Base-by-base conservation (phyloP, 2,888 invertebrate species). In the Lasioglossum malachurum region DNA sequence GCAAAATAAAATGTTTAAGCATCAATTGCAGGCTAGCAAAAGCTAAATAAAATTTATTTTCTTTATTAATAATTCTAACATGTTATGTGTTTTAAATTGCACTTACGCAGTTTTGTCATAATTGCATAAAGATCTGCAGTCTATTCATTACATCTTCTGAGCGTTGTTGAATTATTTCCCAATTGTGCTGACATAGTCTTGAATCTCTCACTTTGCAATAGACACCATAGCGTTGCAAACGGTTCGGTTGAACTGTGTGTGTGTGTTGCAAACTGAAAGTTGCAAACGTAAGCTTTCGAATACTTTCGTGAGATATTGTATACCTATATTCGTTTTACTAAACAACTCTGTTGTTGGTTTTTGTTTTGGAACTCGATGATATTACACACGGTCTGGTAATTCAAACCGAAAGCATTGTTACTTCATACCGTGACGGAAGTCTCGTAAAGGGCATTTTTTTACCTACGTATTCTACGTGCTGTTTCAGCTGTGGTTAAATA, bases 361-460 rank as follows among this genome's bases (percentile, higher is more conserved):
- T 35, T 35, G 69, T 69, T 67, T 67, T 69, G 35, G 69, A 23
- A 69, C 38, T 69, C 69, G 69, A 69, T 69, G 35, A 69, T 69
- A 38, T 69, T 41, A 27, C 38, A 60, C 44, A 31, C 16, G n/a
- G 41, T 31, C 27, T 41, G 27, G 53, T 23, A 31, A 35, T 31
- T 19, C 64, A 67, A 67, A 67, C 31, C 31, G 27, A 19, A n/a
- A 38, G 46, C 23, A 35, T 5, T 35, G 31, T n/a, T 23, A 67
- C 64, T 27, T 14, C 60, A 27, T 27, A 60, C 60, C 27, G 19
- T 67, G 35, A 19, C 64, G 31, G 31, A 31, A 31, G 64, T 67
- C 19, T 67, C 31, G 35, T 31, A 31, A 35, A 31, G 27, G 14
- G 4, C 3, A 19, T 67, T 67, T 31, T 31, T 31, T 35, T 67